A percentile compares a stretch with the other conserved stretches of the same genome.
Conservation (phyloP, 2,888 invertebrate species). For the Labia minor region DNA sequence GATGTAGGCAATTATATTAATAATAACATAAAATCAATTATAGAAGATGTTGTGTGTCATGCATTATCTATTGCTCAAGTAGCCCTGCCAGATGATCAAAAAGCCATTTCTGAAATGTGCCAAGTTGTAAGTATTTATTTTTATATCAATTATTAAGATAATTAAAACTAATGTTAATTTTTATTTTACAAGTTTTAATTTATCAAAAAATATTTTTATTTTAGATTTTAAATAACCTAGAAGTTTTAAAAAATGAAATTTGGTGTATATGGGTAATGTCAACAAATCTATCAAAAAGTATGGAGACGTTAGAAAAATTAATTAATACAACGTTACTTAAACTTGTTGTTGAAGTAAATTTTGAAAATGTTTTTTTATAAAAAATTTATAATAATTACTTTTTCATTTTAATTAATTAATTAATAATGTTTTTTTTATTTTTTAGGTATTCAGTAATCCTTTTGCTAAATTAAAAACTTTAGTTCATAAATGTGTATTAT, state of each 20-base stretch:
- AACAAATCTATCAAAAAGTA: constrained; percentile 37
- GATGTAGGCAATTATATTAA: neutral
- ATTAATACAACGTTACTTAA: constrained; percentile 53
- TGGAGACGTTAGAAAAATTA: constrained; percentile 53
- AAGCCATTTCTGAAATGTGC: constrained; percentile 36
- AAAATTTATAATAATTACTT: neutral
- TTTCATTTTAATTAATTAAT: neutral
- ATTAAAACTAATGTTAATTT: neutral
- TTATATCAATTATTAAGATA: too few relatives aligned
- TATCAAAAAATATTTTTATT: neutral
- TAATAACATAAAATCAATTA: constrained; percentile 30
- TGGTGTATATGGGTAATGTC: neutral
- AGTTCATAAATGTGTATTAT: constrained; percentile 33
- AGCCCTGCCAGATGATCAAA: constrained; percentile 35
- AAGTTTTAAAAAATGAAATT: constrained; percentile 16
- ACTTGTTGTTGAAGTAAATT: constrained; percentile 39
- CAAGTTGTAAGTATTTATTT: constrained; percentile 33
- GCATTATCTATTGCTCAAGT: constrained; percentile 39
- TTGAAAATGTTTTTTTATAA: too few relatives aligned
- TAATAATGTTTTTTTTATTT: neutral
- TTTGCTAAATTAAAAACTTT: constrained; percentile 32
- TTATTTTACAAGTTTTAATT: neutral
- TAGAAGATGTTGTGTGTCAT: constrained; percentile 37
- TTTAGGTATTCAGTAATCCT: constrained; percentile 31
- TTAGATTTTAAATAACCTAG: constrained; percentile 20